Conservation (phyloP, 2,113 vertebrate genomes). For the Saguinus midas region DNA sequence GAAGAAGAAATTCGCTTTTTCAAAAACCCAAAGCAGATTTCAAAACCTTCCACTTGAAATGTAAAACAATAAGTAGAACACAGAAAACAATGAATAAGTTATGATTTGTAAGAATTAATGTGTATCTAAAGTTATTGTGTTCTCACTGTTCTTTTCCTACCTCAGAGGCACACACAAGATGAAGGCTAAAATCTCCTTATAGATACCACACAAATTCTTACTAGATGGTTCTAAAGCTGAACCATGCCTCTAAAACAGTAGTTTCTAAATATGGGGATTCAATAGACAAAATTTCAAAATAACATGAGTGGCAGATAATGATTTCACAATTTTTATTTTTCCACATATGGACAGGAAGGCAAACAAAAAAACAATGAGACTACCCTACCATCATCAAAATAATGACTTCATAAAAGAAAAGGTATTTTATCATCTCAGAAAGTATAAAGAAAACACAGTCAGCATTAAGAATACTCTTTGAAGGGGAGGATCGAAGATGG, state of each 20-base stretch:
- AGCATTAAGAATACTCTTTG: neutral
- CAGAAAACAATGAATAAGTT: neutral
- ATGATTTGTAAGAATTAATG: neutral
- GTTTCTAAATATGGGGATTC: neutral
- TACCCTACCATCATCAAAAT: neutral
- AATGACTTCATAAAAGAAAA: neutral
- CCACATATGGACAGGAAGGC: neutral
- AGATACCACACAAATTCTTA: neutral
- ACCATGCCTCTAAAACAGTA: neutral
- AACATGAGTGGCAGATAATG: neutral
- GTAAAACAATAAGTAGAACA: neutral
- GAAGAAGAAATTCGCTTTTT: neutral
- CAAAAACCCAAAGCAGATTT: neutral
- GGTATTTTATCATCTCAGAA: neutral
- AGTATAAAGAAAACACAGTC: neutral
- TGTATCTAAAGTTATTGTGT: neutral
- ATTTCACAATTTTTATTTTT: slow-evolving; percentile 10
- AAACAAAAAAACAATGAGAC: neutral
- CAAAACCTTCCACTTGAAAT: neutral
- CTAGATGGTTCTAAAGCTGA: neutral
- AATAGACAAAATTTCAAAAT: neutral
- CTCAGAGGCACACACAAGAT: neutral
- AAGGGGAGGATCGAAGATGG: neutral
- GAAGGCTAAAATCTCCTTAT: neutral
- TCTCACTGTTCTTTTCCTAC: neutral